Evolutionary conservation across 2,888 invertebrate genomes (phyloP), one percentile per base, ranked within the genome.

Genomic region (Eucera pruinosa): DNA sequence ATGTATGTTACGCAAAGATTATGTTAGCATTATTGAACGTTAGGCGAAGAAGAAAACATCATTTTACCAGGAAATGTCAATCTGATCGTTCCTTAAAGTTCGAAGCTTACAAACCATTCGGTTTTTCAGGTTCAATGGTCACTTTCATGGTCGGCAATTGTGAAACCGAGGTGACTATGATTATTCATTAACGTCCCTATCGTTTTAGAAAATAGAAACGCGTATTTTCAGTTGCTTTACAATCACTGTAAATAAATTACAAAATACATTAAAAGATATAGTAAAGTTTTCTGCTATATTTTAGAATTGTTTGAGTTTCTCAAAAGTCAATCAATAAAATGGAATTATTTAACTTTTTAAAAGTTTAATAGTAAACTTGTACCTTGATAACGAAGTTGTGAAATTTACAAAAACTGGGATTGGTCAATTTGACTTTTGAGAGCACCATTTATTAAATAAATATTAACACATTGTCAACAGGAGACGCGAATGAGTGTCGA

Each of bases 91-190:
- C 58, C 45, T 58, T 61, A 33, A 69, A 70, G 54, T 30, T 50
- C 20, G 6, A 48, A 15, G 43, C 43, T 79, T 48, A 81, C 48
- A 48, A 68, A 2, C 41, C 50, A 30, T 80, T 73, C 39, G 45
- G 73, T 64, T 57, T 90, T 90, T 55, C 87, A 91, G 91, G 89
- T 86, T 79, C 87, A 79, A 85, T 84, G 71, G 81, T 83, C 79
- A 86, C 81, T 57, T 83, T 89, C 60, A 82, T 86, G 75, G 87
- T 88, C 50, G 86, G 87, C 66, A 83, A 85, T 79, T 88, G 89
- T 79, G 86, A 87, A 72, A 77, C 86, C 75, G 87, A 89, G 88
- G 91, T 91, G 78, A 89, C 85, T 78, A 68, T 50, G 18, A 13
- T 39, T 18, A 27, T n/a, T 20, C 25, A 57, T 66, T 75, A 45